Percentiles rank a stretch among this genome's conserved stretches.
phyloP scores from a whole-genome alignment of 2,888 invertebrate species.

The Cyclophora punctaria region DNA sequence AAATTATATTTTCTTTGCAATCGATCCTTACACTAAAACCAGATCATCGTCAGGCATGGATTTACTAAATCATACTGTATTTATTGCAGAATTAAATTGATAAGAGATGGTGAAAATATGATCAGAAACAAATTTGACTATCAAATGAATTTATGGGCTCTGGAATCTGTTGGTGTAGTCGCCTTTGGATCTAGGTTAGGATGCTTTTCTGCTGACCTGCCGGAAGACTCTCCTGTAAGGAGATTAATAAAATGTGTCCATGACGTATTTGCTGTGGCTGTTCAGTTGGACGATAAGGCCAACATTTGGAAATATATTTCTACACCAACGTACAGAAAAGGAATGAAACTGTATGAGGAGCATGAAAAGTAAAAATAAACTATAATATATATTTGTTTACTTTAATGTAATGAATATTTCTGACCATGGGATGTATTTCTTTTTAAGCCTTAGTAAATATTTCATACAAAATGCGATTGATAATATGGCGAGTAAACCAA shows the following conservation, averaged over 20 bases:
- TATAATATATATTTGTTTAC: background rate
- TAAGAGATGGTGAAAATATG: slow-evolving; percentile 68
- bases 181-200: slow-evolving; percentile 53
- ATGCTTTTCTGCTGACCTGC: slow-evolving; percentile 43
- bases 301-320: slow-evolving; percentile 40
- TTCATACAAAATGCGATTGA: slow-evolving; percentile 17
- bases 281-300: slow-evolving; percentile 45
- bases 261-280: slow-evolving; percentile 30
- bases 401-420: no score
- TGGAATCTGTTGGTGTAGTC: slow-evolving; percentile 71
- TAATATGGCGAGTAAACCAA: slow-evolving; percentile 24
- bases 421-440: background rate
- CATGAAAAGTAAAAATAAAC: slow-evolving; percentile 38
- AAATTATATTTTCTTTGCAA: no score
- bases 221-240: slow-evolving; percentile 44
- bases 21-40: no score
- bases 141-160: slow-evolving; percentile 77
- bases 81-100: slow-evolving; percentile 61
- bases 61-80: no score
- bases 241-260: slow-evolving; percentile 46
- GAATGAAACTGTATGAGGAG: slow-evolving; percentile 45
- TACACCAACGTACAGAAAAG: slow-evolving; percentile 40
- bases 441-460: slow-evolving; percentile 27
- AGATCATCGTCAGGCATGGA: no score
- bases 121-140: slow-evolving; percentile 68